Base-by-base conservation (phyloP, 2,113 vertebrate genomes). In the Lepisosteus osseus region DNA sequence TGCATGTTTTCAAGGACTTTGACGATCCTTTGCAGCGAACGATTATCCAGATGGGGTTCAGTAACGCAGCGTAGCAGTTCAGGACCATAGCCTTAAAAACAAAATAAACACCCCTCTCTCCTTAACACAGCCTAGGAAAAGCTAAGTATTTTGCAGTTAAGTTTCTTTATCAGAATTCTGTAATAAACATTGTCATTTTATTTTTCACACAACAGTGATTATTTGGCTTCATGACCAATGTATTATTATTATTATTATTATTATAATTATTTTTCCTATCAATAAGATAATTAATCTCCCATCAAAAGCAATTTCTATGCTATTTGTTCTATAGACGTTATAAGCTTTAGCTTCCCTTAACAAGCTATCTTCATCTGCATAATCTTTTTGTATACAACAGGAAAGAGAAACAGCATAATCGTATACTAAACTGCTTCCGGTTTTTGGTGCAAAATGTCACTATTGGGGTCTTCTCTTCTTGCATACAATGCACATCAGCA, bases 1-100 rank as follows among this genome's bases (percentile, higher is more conserved):
- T 80, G 55, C 13, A 77, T 11, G 41, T 44, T 73, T 4, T 90
- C 76, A 70, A 92, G 68, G 72, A 87, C 78, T 9, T 61, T 64
- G 3, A 78, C 67, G 69, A 90, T 69, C 68, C 77, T 83, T 61
- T 70, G 61, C 54, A 89, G 76, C 56, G 77, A 54, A 3, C 59
- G 1, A 0, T 14, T 41, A 3, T 54, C 71, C 40, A 14, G 0
- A 11, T 4, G 47, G 17, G 6, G 61, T 8, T 75, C 6, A 54
- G 78, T 76, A 40, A 78, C 77, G 2, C 2, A 13, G 59, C 62
- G 61, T 0, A 56, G 59, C 54, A 54, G 14, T 51, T 76, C 70
- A 8, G 73, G 1, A 40, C 78, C 74, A 17, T 71, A 74, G 9
- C 82, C 51, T 66, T 79, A 74, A 43, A 54, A n/a, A 51, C 7